Evolutionary conservation across 2,888 invertebrate genomes (phyloP), one percentile per base, ranked within the genome.

Genomic region (Boloria selene): DNA sequence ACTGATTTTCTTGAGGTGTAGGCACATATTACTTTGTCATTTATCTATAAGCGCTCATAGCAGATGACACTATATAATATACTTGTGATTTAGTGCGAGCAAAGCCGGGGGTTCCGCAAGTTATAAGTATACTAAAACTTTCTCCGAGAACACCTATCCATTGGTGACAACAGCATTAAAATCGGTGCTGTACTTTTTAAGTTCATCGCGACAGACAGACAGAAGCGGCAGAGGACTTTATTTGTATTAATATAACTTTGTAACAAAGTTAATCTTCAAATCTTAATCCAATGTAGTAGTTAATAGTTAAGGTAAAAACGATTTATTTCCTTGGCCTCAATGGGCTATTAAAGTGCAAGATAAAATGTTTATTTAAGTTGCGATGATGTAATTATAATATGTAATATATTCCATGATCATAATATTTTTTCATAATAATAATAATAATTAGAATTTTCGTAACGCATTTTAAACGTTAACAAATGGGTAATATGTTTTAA

Each of bases 401-500:
- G 1, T 38, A 54, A 16, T 53, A 10, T 38, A 38, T 10, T 38
- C 2, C 10, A 38, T 10, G 7, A 7, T 38, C 31, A 38, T 31
- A 1, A 31, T 10, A 38, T 38, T 18, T 55, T 56, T 56, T 22
- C 7, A 14, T 17, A 38, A 59, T 59, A 59, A 38, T 45, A 45
- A 22, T 45, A 10, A 47, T 47, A n/a, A 47, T 47, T 47, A 47
- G 47, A 47, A 6, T 14, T 47, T 47, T 47, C 47, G 16, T 47
- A 47, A 47, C 13, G 49, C 78, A 65, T 74, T 73, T 72, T 76
- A 81, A 80, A 73, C 74, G 74, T 74, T 73, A 78, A 78, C 45
- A 56, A 56, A 56, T 78, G 76, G 79, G 77, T 78, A 80, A 80
- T 83, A 87, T 88, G 88, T 88, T 87, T 89, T 89, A 90, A 85